phyloP scores from a whole-genome alignment of 2,888 invertebrate genomes.

The Trichopria drosophilae region DNA sequence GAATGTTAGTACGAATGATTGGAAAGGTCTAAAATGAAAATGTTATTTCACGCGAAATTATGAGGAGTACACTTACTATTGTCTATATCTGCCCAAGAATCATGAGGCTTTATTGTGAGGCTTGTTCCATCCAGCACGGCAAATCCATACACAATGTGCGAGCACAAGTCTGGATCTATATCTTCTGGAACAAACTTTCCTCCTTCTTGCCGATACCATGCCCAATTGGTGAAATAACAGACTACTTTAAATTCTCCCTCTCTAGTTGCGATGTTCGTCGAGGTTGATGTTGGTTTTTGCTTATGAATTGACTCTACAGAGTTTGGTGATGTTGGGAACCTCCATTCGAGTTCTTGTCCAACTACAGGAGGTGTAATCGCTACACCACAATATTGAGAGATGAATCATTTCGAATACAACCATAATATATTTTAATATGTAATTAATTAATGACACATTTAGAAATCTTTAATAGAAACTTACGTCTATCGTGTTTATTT shows the following conservation, averaged over 20 bases:
- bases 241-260: slow-evolving; percentile 72
- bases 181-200: slow-evolving; percentile 82
- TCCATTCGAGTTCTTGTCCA: slow-evolving; percentile 46
- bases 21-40: slow-evolving; percentile 8
- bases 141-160: slow-evolving; percentile 91
- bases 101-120: slow-evolving; percentile 80
- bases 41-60: no score
- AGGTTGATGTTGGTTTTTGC: slow-evolving; percentile 16
- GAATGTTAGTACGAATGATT: slow-evolving; percentile 8
- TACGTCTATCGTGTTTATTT: slow-evolving; percentile 47
- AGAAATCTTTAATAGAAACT: slow-evolving; percentile 25
- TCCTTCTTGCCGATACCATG: slow-evolving; percentile 84
- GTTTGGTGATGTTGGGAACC: slow-evolving; percentile 28
- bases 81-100: slow-evolving; percentile 86
- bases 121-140: slow-evolving; percentile 79
- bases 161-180: slow-evolving; percentile 83
- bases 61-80: slow-evolving; percentile 70
- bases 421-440: not conserved
- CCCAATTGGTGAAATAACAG: slow-evolving; percentile 93
- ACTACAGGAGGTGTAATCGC: slow-evolving; percentile 42
- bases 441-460: not conserved
- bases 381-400: slow-evolving; percentile 17
- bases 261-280: slow-evolving; percentile 23
- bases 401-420: not conserved
- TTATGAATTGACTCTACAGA: slow-evolving; percentile 4